These are phyloP conservation scores for Passer domesticus DNA, from an alignment of 2,113 vertebrate genomes.

Conservation along the genomic window DNA sequence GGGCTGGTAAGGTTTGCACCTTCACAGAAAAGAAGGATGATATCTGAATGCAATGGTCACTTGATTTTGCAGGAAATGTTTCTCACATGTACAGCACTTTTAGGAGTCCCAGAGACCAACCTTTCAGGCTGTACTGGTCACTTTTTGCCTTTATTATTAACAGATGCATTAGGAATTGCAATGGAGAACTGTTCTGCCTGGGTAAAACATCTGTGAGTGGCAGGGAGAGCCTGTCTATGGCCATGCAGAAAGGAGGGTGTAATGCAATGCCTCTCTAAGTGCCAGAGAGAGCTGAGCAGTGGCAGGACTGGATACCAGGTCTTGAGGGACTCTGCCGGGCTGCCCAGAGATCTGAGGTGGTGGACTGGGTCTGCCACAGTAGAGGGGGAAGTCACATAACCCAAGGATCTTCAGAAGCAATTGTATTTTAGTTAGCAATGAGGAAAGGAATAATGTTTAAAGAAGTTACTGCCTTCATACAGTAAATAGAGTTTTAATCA, in stretches of 20 bases:
- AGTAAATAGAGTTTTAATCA: slow-evolving; percentile 25
- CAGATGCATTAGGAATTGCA: neutral
- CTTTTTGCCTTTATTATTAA: neutral
- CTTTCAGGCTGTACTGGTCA: neutral
- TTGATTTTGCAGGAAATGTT: neutral
- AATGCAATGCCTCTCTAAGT: neutral
- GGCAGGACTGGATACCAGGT: neutral
- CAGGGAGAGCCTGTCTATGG: neutral
- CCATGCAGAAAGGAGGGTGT: neutral
- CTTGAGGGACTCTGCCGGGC: rapidly evolving
- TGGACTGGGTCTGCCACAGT: neutral
- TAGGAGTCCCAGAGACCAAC: neutral
- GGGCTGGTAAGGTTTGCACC: neutral
- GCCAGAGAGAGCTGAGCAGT: neutral
- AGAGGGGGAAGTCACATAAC: neutral
- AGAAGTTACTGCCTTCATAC: neutral
- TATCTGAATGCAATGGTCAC: neutral
- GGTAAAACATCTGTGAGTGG: neutral
- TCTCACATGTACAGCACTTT: neutral
- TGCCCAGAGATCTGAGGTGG: neutral
- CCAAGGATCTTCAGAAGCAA: neutral
- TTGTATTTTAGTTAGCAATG: neutral
- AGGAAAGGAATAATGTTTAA: neutral
- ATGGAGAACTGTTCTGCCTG: neutral
- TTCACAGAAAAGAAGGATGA: neutral